Conservation (phyloP, 2,888 invertebrate genomes). For the Entomobrya proxima region DNA sequence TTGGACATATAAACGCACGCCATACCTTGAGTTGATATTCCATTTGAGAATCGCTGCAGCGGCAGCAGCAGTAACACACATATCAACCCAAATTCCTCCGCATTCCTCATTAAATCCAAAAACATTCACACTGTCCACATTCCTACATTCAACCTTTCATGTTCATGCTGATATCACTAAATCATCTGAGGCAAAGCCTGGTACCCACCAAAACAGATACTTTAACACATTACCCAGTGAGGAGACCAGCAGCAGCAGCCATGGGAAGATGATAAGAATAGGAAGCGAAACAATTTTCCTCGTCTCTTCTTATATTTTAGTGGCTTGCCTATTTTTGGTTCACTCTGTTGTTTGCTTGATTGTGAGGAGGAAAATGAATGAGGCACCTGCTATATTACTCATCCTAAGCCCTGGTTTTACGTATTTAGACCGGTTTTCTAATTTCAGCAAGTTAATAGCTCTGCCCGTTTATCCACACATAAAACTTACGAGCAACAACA, state of each 20-base stretch:
- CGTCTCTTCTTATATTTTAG: background rate
- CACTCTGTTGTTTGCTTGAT: conserved; percentile 19
- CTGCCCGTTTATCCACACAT: background rate
- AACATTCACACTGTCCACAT: conserved; percentile 50
- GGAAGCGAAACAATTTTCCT: conserved; percentile 36
- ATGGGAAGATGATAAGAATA: background rate
- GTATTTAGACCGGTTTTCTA: conserved; percentile 40
- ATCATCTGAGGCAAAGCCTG: conserved; percentile 43
- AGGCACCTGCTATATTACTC: conserved; percentile 16
- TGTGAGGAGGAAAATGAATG: conserved; percentile 41
- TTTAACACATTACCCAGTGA: background rate
- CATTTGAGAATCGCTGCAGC: too few relatives aligned
- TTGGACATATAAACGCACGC: background rate
- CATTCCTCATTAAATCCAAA: conserved; percentile 46
- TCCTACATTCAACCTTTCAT: conserved; percentile 49
- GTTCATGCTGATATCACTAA: conserved; percentile 53
- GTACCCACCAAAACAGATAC: conserved; percentile 2
- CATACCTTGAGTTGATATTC: too few relatives aligned
- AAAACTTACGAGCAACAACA: conserved; percentile 1
- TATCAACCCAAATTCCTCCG: conserved; percentile 44
- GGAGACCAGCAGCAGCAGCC: background rate
- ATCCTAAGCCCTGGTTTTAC: background rate
- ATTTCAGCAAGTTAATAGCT: conserved; percentile 54
- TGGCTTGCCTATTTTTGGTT: background rate
- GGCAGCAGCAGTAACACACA: background rate